phyloP scores from a whole-genome alignment of 53 echinoderm and acorn worm genomes.

The Paelopatides confundens region DNA sequence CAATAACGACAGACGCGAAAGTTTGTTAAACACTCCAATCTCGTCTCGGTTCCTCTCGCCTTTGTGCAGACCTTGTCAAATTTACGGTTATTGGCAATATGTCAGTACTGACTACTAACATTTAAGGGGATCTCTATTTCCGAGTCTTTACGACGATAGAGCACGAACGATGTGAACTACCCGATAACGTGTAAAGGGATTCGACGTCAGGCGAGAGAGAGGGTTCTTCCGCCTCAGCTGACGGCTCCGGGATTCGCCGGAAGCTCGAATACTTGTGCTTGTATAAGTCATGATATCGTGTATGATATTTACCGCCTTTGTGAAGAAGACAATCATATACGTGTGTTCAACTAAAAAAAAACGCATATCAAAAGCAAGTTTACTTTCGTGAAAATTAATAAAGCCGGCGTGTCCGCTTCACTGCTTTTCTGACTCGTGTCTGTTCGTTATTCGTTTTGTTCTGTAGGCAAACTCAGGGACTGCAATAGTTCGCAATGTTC shows the following conservation, averaged over 20 bases:
- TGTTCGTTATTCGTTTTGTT: conserved; percentile 38
- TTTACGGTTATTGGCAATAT: conserved; percentile 47
- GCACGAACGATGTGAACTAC: conserved; percentile 16
- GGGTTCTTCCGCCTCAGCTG: conserved; percentile 46
- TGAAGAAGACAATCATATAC: conserved; percentile 42
- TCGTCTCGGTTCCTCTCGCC: conserved; percentile 14
- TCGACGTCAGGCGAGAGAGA: conserved; percentile 47
- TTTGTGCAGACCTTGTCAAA: conserved; percentile 21
- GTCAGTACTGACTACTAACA: conserved; percentile 22
- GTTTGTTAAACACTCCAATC: conserved; percentile 27
- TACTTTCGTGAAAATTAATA: conserved; percentile 35
- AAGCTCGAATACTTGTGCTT: conserved; percentile 44
- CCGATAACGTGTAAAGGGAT: conserved; percentile 32
- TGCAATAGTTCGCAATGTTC: conserved; percentile 33
- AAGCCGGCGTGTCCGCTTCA: conserved; percentile 23
- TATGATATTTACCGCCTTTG: conserved; percentile 39
- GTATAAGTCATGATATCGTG: conserved; percentile 42
- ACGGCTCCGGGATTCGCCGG: conserved; percentile 49
- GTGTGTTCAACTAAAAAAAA: conserved; percentile 17
- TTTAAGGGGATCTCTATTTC: conserved; percentile 27
- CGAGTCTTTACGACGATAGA: conserved; percentile 29
- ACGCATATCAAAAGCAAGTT: conserved; percentile 25
- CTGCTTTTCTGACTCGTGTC: conserved; percentile 1
- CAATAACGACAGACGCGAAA: conserved; percentile 17
- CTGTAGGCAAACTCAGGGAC: conserved; percentile 12